A percentile compares a stretch with the other conserved stretches of the same genome.
Evolutionary conservation across 2,888 invertebrate genomes (phyloP).

Genomic region (Drosophila merina): DNA sequence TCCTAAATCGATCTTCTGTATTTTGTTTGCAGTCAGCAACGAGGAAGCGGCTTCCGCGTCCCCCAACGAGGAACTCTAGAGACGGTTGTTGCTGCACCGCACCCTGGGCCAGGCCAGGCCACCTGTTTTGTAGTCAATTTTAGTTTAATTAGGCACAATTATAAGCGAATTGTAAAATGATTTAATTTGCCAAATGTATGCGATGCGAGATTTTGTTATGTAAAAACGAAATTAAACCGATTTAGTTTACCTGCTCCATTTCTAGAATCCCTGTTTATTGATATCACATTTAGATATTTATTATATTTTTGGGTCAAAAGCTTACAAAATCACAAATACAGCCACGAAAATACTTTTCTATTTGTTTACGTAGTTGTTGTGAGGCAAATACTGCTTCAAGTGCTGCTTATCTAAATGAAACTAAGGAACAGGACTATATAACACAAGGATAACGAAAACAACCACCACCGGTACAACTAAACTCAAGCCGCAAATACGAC

Average conservation of each 20-base stretch:
- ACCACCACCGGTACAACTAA: slow-evolving; percentile 19
- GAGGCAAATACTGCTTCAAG: slow-evolving; percentile 37
- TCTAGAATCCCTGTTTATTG: slow-evolving; percentile 1
- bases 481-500: slow-evolving; percentile 9
- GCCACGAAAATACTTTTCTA: slow-evolving; percentile 3
- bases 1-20: slow-evolving; percentile 25
- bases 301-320: slow-evolving; percentile 40
- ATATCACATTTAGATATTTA: slow-evolving; percentile 47
- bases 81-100: slow-evolving; percentile 1
- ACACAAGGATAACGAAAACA: slow-evolving; percentile 20
- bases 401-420: slow-evolving; percentile 5
- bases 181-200: slow-evolving; percentile 1
- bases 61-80: slow-evolving; percentile 40
- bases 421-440: slow-evolving; percentile 1
- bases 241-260: not conserved
- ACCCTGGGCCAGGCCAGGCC: not conserved
- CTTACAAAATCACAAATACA: slow-evolving; percentile 38
- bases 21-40: slow-evolving; percentile 38
- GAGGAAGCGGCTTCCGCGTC: slow-evolving; percentile 9
- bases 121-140: slow-evolving; percentile 44
- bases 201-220: not conserved
- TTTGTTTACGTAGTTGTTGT: slow-evolving; percentile 8
- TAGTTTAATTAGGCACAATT: slow-evolving; percentile 41
- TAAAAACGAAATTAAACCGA: not conserved
- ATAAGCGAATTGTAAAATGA: slow-evolving; percentile 14